Base-by-base conservation (phyloP, 1,140 invertebrate genomes). In the Bombus affinis region DNA sequence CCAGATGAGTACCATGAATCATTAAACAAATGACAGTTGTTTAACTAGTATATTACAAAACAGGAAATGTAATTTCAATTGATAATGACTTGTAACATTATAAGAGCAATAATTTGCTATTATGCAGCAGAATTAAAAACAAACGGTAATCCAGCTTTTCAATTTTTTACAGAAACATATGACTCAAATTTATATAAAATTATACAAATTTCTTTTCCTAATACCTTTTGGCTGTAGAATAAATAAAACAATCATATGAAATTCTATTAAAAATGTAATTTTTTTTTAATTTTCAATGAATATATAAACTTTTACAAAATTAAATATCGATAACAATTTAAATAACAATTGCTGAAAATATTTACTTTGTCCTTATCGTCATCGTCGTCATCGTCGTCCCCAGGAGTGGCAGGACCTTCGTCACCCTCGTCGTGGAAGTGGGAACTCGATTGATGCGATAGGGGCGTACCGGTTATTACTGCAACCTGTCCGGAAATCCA, bases 381-480 rank as follows among this genome's bases (percentile, higher is more conserved):
- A 6, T 98, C 97, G 86, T 98, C 98, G 76, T 98, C 98, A 82
- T 97, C 97, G 91, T 98, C 98, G 92, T 98, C 97, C 85, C 97
- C 97, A 37, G 97, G 96, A 75, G 97, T 95, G 22, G 88, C 76
- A 1, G 92, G 92, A 28, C 94, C 91, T 59, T 95, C 95, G 37
- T 95, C 95, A 0, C 57, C 65, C 3, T 89, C 74, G 81, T 94
- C 94, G 47, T 93, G 91, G 68, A 93, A 88, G 32, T 94, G 90
- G 57, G 88, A 72, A 28, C 77, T 89, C 59, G 91, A 88, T 78
- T 93, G 93, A 88, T 94, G 92, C 76, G 92, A 86, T 77, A 93
- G 76, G 73, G 93, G 92, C 74, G 93, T 92, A 84, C 94, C 93
- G 18, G 94, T 95, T 68, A 95, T 80, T 81, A 93, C 83, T 74